Conservation (phyloP, 1,140 invertebrate species). For the Bombus polaris region DNA sequence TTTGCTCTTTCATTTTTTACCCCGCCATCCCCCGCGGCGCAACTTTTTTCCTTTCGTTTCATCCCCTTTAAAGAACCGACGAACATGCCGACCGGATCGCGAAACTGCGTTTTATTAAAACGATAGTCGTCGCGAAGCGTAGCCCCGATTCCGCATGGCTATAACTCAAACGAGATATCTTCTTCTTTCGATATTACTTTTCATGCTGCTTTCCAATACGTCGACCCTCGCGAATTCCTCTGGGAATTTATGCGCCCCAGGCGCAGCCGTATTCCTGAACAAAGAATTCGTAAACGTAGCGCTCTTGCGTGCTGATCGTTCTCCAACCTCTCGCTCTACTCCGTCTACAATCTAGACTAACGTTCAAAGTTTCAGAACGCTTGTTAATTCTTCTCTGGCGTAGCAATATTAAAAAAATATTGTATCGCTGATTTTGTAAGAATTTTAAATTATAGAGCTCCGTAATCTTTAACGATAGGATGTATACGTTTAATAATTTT, state of each 20-base stretch:
- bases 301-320: not conserved
- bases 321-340: not conserved
- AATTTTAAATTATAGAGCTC: too few species aligned
- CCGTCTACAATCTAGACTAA: not conserved
- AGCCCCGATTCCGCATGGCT: constrained; percentile 18
- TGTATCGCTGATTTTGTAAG: too few species aligned
- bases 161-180: constrained; percentile 40
- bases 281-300: constrained; percentile 19
- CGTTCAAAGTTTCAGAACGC: not conserved
- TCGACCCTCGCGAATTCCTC: not conserved
- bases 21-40: not conserved
- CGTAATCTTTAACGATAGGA: too few species aligned
- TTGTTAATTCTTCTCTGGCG: not conserved
- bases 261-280: not conserved
- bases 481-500: too few species aligned
- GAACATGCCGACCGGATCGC: constrained; percentile 2
- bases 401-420: too few species aligned
- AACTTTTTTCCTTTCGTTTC: not conserved
- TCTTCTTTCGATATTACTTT: constrained; percentile 44
- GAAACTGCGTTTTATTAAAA: constrained; percentile 55
- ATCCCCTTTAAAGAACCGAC: constrained; percentile 39
- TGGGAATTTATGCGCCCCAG: not conserved
- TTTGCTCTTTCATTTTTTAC: not conserved
- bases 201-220: constrained; percentile 13
- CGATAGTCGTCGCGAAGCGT: constrained; percentile 31